Evolutionary conservation across 2,888 invertebrate genomes (phyloP).

Genomic region (Byasa hedistus): DNA sequence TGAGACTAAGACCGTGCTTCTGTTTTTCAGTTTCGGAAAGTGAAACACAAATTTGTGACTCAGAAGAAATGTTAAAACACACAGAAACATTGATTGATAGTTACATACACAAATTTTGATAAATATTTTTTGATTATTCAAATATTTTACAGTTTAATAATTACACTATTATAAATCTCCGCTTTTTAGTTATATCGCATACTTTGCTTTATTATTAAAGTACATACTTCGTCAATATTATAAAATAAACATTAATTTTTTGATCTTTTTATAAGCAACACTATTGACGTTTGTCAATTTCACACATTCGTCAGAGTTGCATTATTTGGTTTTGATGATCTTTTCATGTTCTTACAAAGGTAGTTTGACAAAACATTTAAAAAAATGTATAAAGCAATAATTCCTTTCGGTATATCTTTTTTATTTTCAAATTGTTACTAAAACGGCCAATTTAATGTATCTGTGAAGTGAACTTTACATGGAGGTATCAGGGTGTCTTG

Average conservation of each 20-base stretch:
- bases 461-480: slow-evolving; percentile 17
- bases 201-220: background rate
- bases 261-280: background rate
- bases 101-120: no score
- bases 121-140: no score
- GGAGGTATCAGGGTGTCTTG: slow-evolving; percentile 21
- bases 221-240: background rate
- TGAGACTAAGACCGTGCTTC: slow-evolving; percentile 3
- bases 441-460: slow-evolving; percentile 12
- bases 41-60: background rate
- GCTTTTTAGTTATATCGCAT: no score
- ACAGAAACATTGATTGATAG: no score
- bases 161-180: no score
- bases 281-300: slow-evolving; percentile 31
- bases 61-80: background rate
- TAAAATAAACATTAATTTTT: background rate
- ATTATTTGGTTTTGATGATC: slow-evolving; percentile 38
- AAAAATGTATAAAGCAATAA: slow-evolving; percentile 25
- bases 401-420: slow-evolving; percentile 21
- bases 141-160: no score
- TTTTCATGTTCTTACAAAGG: slow-evolving; percentile 31
- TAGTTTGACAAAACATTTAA: slow-evolving; percentile 16
- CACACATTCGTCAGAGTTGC: slow-evolving; percentile 34
- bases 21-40: background rate
- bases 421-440: slow-evolving; percentile 17